phyloP scores from a whole-genome alignment of 2,797 vertebrate genomes.

The Denticeps clupeoides region DNA sequence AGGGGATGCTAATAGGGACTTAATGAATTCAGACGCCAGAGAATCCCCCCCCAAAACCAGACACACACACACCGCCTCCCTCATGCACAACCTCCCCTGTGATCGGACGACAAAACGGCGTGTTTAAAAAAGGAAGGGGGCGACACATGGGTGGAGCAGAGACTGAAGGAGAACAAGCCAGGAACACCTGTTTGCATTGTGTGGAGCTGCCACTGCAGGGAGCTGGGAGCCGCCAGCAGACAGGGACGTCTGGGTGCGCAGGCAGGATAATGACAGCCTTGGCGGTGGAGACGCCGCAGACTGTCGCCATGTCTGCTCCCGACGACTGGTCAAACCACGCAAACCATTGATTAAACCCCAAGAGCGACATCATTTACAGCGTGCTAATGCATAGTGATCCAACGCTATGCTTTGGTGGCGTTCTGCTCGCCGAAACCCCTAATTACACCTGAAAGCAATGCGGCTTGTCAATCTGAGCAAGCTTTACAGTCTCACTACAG shows the following conservation, averaged over 20 bases:
- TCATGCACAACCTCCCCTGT: neutral
- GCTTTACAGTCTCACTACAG: too few species aligned
- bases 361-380: neutral
- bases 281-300: neutral
- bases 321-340: neutral
- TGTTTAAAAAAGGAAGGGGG: constrained; percentile 21
- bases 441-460: too few species aligned
- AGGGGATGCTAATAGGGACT: constrained; percentile 15
- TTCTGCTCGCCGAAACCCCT: too few species aligned
- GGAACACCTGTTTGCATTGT: constrained; percentile 29
- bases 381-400: too few species aligned
- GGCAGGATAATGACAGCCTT: constrained; percentile 21
- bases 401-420: too few species aligned
- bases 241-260: constrained; percentile 18
- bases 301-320: constrained; percentile 1
- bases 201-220: constrained; percentile 27
- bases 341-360: neutral
- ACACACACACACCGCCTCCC: constrained; percentile 1
- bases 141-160: constrained; percentile 13
- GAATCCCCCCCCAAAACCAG: constrained; percentile 10
- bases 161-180: constrained; percentile 20
- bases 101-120: constrained; percentile 9
- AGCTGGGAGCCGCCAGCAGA: constrained; percentile 16
- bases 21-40: constrained; percentile 23
- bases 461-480: too few species aligned